phyloP scores from a whole-genome alignment of 2,113 vertebrate genomes.

The Anolis sagrei region DNA sequence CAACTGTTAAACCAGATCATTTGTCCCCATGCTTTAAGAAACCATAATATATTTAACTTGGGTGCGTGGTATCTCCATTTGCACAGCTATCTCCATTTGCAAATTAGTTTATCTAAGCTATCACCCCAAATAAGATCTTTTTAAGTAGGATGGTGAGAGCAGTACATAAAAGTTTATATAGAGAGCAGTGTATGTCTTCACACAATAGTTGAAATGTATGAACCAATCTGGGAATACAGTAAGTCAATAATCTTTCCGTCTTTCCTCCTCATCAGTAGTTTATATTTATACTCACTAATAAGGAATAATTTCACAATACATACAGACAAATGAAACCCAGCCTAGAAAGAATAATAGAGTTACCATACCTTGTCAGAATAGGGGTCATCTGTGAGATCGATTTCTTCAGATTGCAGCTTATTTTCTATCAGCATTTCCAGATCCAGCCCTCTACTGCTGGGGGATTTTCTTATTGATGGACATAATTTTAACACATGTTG shows the following conservation, averaged over 20 bases:
- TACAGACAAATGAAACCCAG: not conserved
- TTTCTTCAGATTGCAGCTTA: constrained; percentile 87
- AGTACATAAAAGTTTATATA: not conserved
- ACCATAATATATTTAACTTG: not conserved
- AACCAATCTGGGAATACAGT: not conserved
- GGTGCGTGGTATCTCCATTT: not conserved
- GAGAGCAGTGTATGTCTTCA: not conserved
- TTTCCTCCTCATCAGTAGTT: not conserved
- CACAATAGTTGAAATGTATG: constrained; percentile 16
- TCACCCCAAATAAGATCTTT: not conserved
- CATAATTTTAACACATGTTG: constrained; percentile 86
- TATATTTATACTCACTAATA: not conserved
- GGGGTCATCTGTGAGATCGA: constrained; percentile 95
- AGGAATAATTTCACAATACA: not conserved
- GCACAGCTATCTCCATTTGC: too few species aligned
- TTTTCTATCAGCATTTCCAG: constrained; percentile 88
- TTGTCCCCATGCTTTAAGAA: not conserved
- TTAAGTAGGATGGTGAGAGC: not conserved
- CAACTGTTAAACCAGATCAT: not conserved
- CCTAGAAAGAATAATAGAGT: not conserved
- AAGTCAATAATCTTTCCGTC: not conserved
- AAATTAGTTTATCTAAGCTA: too few species aligned
- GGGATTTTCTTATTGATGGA: constrained; percentile 82
- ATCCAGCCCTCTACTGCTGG: constrained; percentile 84
- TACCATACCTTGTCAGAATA: constrained; percentile 94